These are phyloP conservation scores for Anguilla anguilla DNA, from an alignment of 2,797 vertebrate genomes.

Conservation along the genomic window DNA sequence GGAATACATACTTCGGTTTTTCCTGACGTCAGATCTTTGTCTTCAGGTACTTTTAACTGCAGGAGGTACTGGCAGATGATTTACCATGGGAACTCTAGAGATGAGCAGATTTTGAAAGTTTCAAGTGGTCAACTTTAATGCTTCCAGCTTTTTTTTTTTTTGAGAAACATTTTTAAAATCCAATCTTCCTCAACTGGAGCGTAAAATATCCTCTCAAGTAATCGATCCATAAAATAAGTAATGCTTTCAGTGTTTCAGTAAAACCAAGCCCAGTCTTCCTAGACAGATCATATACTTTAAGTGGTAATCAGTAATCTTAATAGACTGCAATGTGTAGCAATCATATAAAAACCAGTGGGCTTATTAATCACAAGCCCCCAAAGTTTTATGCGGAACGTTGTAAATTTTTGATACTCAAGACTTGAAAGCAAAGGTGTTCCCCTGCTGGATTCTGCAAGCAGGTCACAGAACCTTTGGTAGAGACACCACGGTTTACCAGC, in stretches of 20 bases:
- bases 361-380: not conserved
- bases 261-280: not conserved
- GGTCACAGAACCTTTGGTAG: constrained; percentile 42
- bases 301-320: constrained; percentile 18
- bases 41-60: not conserved
- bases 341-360: not conserved
- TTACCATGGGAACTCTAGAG: not conserved
- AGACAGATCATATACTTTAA: constrained; percentile 3
- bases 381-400: constrained; percentile 23
- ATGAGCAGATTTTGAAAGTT: not conserved
- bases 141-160: not conserved
- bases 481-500: constrained; percentile 31
- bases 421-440: constrained; percentile 58
- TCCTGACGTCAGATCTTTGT: not conserved
- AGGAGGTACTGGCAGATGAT: not conserved
- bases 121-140: not conserved
- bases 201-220: constrained; percentile 9
- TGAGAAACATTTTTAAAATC: constrained; percentile 5
- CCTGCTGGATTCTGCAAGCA: constrained; percentile 47
- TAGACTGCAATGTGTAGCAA: not conserved
- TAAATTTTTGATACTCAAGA: constrained; percentile 43
- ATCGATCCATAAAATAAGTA: not conserved
- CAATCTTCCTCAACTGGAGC: constrained; percentile 18
- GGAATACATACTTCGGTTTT: not conserved
- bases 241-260: constrained; percentile 2